These are phyloP conservation scores for Telmatochromis sp. DNA, from an alignment of 2,113 vertebrate genomes.

Conservation along the genomic window DNA sequence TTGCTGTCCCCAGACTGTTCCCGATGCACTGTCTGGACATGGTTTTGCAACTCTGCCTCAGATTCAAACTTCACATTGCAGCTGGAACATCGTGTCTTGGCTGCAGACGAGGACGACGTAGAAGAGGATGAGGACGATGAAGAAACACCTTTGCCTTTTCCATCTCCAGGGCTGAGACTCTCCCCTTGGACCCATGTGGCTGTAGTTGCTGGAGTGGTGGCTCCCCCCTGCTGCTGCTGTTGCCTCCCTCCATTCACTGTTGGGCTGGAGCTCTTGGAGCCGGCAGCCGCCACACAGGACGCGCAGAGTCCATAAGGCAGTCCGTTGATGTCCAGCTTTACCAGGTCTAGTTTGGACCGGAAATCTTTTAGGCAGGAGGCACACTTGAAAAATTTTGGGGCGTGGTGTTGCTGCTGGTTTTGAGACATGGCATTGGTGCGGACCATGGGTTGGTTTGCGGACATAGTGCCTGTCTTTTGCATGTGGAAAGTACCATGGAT, in stretches of 20 bases:
- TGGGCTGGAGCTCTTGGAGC: constrained; percentile 90
- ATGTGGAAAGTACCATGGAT: constrained; percentile 99
- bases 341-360: constrained; percentile 91
- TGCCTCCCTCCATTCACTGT: constrained; percentile 80
- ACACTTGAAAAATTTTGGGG: constrained; percentile 90
- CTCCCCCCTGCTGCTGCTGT: constrained; percentile 53
- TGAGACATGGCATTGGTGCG: constrained; percentile 57
- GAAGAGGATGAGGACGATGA: constrained; percentile 72
- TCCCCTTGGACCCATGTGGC: constrained; percentile 76
- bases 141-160: constrained; percentile 82
- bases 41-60: constrained; percentile 91
- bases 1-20: constrained; percentile 84
- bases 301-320: constrained; percentile 94
- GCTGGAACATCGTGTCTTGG: constrained; percentile 91
- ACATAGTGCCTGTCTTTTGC: constrained; percentile 93
- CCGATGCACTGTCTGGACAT: constrained; percentile 88
- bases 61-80: constrained; percentile 99
- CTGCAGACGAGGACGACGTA: constrained; percentile 57
- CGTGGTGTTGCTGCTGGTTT: constrained; percentile 69
- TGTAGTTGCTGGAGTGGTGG: constrained; percentile 64
- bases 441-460: constrained; percentile 74
- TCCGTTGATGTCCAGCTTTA: constrained; percentile 96
- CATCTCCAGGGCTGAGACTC: constrained; percentile 81
- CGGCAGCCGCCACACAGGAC: constrained; percentile 78
- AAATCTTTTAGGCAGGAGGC: constrained; percentile 98